Percentiles rank a stretch among this genome's conserved stretches.
Conservation (phyloP, 2,888 invertebrate genomes). For the Chloroclystis v-ata region DNA sequence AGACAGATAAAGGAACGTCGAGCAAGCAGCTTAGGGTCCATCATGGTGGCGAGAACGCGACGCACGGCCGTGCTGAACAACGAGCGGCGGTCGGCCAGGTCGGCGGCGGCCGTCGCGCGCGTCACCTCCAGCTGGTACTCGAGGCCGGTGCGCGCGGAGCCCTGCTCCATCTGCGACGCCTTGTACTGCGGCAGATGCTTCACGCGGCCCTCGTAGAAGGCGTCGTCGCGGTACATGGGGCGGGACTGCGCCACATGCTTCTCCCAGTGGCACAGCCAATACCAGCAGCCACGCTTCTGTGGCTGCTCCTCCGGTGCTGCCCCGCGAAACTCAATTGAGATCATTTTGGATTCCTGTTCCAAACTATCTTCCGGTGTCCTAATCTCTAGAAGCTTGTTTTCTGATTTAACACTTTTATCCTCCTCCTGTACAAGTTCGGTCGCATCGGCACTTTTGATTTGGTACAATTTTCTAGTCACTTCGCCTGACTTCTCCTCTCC, state of each 20-base stretch:
- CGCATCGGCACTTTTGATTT: background rate
- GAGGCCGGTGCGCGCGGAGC: background rate
- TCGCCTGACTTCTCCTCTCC: background rate
- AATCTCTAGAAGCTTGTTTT: background rate
- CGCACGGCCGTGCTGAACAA: constrained; percentile 3
- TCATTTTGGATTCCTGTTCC: background rate
- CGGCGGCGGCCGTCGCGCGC: constrained; percentile 11
- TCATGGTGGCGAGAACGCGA: constrained; percentile 22
- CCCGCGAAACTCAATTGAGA: background rate
- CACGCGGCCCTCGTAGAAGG: constrained; percentile 9
- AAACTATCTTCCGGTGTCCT: too few species aligned
- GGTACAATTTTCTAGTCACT: background rate
- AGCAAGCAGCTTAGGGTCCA: constrained; percentile 15
- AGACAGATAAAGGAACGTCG: constrained; percentile 12
- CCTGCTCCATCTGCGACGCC: background rate
- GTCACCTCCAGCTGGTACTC: constrained; percentile 22
- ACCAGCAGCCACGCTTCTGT: background rate
- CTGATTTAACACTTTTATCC: background rate
- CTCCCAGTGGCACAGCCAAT: constrained; percentile 5
- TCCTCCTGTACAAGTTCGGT: background rate
- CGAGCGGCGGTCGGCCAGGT: background rate
- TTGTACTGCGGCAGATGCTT: background rate
- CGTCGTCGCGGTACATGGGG: constrained; percentile 14
- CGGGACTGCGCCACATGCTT: background rate
- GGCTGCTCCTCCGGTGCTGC: background rate